phyloP scores from a whole-genome alignment of 2,888 invertebrate genomes.

The Autographa pulchrina region DNA sequence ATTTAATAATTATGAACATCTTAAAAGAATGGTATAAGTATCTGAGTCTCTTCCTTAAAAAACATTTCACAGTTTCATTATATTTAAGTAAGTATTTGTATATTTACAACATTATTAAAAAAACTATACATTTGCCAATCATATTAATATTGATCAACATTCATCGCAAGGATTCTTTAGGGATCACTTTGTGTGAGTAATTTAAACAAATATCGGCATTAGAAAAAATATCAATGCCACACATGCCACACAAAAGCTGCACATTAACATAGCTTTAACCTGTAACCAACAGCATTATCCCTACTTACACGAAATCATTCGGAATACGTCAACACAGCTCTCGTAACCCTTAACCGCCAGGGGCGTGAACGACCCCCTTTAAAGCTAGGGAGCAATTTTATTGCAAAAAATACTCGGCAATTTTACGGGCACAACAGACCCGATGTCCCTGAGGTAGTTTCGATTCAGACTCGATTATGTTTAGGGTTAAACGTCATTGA shows the following conservation, averaged over 20 bases:
- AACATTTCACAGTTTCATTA: too few relatives aligned
- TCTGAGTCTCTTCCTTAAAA: too few relatives aligned
- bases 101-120: too few relatives aligned
- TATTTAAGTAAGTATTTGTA: too few relatives aligned
- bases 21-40: too few relatives aligned
- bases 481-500: constrained; percentile 89
- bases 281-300: constrained; percentile 67
- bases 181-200: too few relatives aligned
- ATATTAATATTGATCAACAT: too few relatives aligned
- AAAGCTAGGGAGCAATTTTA: constrained; percentile 81
- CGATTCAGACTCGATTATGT: constrained; percentile 88
- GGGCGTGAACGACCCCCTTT: constrained; percentile 78
- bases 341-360: constrained; percentile 75
- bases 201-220: neutral
- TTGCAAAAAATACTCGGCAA: constrained; percentile 85
- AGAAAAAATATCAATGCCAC: constrained; percentile 38
- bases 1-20: neutral
- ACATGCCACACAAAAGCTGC: constrained; percentile 41
- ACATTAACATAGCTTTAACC: constrained; percentile 60
- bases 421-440: constrained; percentile 83
- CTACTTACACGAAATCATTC: constrained; percentile 70
- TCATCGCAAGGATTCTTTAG: too few relatives aligned
- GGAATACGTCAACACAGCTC: constrained; percentile 71
- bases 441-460: constrained; percentile 88
- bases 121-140: too few relatives aligned